phyloP scores from a whole-genome alignment of 2,888 invertebrate genomes.

The Troilus luridus region DNA sequence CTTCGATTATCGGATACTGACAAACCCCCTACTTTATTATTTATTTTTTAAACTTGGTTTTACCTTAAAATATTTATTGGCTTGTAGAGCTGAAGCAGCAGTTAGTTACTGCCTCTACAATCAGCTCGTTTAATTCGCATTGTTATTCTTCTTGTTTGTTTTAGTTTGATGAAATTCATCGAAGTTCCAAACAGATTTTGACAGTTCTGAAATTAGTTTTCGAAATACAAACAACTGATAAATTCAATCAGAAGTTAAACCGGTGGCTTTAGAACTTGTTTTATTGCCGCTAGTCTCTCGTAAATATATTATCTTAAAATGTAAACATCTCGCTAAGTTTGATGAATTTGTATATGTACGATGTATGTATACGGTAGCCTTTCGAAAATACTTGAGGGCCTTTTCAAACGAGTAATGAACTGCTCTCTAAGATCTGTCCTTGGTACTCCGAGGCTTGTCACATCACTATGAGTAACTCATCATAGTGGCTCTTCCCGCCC shows the following conservation, averaged over 20 bases:
- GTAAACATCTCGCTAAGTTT: neutral
- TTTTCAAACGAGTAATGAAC: too few relatives aligned
- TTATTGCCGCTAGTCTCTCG: neutral
- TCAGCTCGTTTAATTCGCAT: neutral
- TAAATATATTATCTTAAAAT: neutral
- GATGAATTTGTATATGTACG: neutral
- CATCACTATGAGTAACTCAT: too few relatives aligned
- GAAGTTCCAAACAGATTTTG: conserved; percentile 16
- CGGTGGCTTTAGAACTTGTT: neutral
- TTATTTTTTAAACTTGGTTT: too few relatives aligned
- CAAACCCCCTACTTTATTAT: too few relatives aligned
- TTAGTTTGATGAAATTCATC: neutral
- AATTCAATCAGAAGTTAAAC: conserved; percentile 9
- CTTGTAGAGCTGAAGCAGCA: too few relatives aligned
- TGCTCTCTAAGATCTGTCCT: too few relatives aligned
- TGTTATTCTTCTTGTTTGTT: neutral
- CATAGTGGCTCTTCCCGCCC: too few relatives aligned
- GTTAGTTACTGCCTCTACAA: neutral
- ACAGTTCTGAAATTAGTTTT: conserved; percentile 25
- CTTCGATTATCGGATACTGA: too few relatives aligned
- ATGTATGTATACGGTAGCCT: too few relatives aligned
- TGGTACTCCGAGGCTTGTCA: too few relatives aligned
- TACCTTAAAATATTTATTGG: too few relatives aligned
- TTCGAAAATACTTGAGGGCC: too few relatives aligned
- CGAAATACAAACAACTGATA: neutral